Base-by-base conservation (phyloP, 2,113 vertebrate species). In the Poeciliopsis occidentalis region DNA sequence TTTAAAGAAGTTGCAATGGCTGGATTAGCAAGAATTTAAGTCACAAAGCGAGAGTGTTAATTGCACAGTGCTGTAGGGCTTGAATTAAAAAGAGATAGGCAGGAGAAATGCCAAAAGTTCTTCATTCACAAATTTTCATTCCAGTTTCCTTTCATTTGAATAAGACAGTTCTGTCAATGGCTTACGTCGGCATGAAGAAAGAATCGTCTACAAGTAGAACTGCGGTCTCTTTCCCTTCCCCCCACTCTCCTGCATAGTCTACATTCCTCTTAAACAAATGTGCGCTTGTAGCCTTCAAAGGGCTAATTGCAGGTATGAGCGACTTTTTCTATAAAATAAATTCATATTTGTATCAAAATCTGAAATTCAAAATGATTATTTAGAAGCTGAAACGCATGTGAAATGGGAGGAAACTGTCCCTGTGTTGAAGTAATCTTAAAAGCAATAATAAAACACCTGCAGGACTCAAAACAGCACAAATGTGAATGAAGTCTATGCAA, bases 191-290 rank as follows among this genome's bases (percentile, higher is more conserved):
- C 77, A 87, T 76, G 70, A 89, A 94, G 94, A 93, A 85, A 91
- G 92, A 91, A 91, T 90, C 81, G 76, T 82, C 70, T 70, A 68
- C 83, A 92, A 86, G 89, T 86, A 87, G 86, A 80, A 75, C 90
- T 83, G 92, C 92, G 77, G 87, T 85, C 89, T 85, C 86, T 84
- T 85, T 85, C 92, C 94, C 95, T 91, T 94, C 95, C 93, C 94
- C 92, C 92, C 65, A 73, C 87, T 64, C 92, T 82, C 83, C 79
- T 90, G 86, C 96, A 96, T 96, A 92, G 94, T 94, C 93, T 5
- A 60, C 95, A 97, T 97, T 96, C 96, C 94, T 96, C 91, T 85
- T 79, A 94, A 96, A 96, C 95, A 97, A 96, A 96, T 94, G 94
- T 94, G 96, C 95, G 92, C 93, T 97, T 97, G 96, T 97, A 94